Evolutionary conservation across 1,140 invertebrate species (phyloP).

Genomic region (Drosophila malerkotliana): DNA sequence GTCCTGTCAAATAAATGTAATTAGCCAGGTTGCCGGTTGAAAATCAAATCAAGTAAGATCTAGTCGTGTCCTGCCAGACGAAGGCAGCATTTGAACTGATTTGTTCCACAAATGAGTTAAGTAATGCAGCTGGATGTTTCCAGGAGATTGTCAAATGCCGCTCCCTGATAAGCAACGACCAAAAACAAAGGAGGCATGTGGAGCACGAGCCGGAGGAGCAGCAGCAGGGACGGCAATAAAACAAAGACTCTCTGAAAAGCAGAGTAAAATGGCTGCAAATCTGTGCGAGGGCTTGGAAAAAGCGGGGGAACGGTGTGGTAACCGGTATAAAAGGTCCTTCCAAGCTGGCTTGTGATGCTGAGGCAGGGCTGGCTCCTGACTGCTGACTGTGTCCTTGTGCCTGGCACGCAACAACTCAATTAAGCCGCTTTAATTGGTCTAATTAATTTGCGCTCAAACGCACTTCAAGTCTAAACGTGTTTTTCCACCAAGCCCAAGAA

Average conservation of each 20-base stretch:
- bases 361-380: slow-evolving; percentile 10
- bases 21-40: slow-evolving; percentile 24
- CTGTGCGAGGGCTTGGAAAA: slow-evolving; percentile 28
- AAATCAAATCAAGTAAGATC: slow-evolving; percentile 21
- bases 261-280: slow-evolving; percentile 50
- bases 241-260: slow-evolving; percentile 40
- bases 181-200: slow-evolving; percentile 3
- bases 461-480: slow-evolving; percentile 79
- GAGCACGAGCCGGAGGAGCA: slow-evolving; percentile 7
- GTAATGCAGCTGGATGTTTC: slow-evolving; percentile 37
- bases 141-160: slow-evolving; percentile 53
- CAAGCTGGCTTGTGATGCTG: slow-evolving; percentile 17
- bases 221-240: slow-evolving; percentile 21
- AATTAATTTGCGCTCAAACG: slow-evolving; percentile 83
- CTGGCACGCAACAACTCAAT: slow-evolving; percentile 80
- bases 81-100: slow-evolving; percentile 39
- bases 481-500: slow-evolving; percentile 54
- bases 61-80: slow-evolving; percentile 19
- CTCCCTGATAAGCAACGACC: slow-evolving; percentile 32
- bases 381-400: slow-evolving; percentile 62
- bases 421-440: slow-evolving; percentile 83
- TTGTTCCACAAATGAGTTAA: slow-evolving; percentile 63
- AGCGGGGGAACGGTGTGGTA: slow-evolving; percentile 2
- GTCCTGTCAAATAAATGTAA: slow-evolving; percentile 33
- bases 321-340: slow-evolving; percentile 1